Evolutionary conservation across 2,797 vertebrate genomes (phyloP).

Genomic region (Agapornis canus): DNA sequence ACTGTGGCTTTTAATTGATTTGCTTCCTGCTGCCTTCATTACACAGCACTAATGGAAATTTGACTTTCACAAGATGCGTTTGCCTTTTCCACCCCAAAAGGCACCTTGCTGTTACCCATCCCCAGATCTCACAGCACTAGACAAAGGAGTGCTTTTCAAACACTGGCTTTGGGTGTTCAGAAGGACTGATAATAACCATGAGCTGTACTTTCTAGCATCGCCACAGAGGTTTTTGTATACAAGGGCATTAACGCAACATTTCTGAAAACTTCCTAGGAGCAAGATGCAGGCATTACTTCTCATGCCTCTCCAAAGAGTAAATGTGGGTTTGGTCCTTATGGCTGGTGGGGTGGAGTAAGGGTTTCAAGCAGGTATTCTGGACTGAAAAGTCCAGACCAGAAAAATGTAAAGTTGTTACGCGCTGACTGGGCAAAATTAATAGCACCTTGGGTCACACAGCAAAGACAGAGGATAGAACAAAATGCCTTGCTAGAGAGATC

Average conservation of each 20-base stretch:
- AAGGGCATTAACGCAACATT: neutral
- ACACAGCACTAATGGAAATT: conserved; percentile 51
- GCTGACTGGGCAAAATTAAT: neutral
- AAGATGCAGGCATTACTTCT: neutral
- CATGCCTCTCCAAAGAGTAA: neutral
- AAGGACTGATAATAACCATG: neutral
- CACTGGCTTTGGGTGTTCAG: neutral
- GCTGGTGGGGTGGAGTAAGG: neutral
- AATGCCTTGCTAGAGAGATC: neutral
- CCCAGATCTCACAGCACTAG: neutral
- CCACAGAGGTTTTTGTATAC: neutral
- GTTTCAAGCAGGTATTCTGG: neutral
- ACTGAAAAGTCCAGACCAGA: neutral
- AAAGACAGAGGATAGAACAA: neutral
- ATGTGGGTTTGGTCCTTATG: neutral
- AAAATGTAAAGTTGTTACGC: neutral
- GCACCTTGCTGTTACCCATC: neutral
- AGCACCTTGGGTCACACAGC: neutral
- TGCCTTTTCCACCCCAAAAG: conserved; percentile 44
- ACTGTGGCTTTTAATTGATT: conserved; percentile 52
- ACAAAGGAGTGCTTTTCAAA: neutral
- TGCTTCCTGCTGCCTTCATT: conserved; percentile 55
- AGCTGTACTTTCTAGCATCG: neutral
- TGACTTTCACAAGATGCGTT: conserved; percentile 7
- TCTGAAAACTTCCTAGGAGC: neutral